Evolutionary conservation across 2,888 invertebrate genomes (phyloP).

Genomic region (Brachyopa scutellaris): DNA sequence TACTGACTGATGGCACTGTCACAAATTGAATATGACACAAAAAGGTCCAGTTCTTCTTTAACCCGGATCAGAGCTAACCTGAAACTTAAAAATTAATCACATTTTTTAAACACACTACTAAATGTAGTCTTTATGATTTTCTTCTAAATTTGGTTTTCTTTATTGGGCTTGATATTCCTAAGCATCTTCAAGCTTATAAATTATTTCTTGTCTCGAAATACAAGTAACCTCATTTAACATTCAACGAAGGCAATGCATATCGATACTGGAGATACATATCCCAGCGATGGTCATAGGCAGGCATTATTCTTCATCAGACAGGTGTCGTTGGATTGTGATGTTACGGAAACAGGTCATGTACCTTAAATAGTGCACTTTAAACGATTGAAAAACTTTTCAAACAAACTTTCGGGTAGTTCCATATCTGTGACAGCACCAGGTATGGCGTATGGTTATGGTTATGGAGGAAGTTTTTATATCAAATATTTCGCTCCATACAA

Average conservation of each 20-base stretch:
- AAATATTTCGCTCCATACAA: not conserved
- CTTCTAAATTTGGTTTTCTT: too few relatives aligned
- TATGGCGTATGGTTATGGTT: too few relatives aligned
- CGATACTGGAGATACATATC: not conserved
- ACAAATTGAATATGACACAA: conserved; percentile 50
- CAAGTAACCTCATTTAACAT: conserved; percentile 44
- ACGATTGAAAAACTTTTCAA: conserved; percentile 30
- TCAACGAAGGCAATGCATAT: conserved; percentile 16
- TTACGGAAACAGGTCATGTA: conserved; percentile 8
- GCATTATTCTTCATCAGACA: conserved; percentile 19
- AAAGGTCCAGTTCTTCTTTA: not conserved
- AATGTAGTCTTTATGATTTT: too few relatives aligned
- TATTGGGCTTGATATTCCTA: too few relatives aligned
- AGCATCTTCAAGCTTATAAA: too few relatives aligned
- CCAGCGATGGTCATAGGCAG: not conserved
- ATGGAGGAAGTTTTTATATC: conserved; percentile 1
- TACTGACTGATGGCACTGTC: conserved; percentile 24
- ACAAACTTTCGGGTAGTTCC: not conserved
- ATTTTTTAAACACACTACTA: too few relatives aligned
- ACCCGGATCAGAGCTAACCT: conserved; percentile 18
- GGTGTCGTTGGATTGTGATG: conserved; percentile 17
- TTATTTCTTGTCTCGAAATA: conserved; percentile 22
- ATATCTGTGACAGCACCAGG: too few relatives aligned
- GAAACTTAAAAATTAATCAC: conserved; percentile 24
- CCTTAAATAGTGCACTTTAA: conserved; percentile 30